phyloP scores from a whole-genome alignment of 2,888 invertebrate species.

The Sympetrum striolatum region DNA sequence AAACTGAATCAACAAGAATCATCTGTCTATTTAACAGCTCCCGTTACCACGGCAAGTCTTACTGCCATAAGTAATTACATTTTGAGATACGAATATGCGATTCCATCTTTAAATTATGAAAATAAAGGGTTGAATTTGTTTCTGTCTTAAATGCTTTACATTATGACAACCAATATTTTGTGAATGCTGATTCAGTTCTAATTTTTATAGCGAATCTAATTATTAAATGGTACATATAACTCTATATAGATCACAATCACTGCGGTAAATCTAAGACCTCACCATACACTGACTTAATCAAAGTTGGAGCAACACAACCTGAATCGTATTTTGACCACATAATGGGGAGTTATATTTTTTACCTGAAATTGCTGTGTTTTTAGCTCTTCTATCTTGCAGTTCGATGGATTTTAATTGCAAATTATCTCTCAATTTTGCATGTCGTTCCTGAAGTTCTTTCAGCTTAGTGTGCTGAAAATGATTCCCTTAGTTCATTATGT shows the following conservation, averaged over 20 bases:
- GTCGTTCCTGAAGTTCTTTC: slow-evolving; percentile 5
- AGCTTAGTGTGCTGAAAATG: background rate
- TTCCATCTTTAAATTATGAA: too few species aligned
- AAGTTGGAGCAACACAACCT: background rate
- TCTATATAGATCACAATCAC: background rate
- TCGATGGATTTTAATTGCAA: background rate
- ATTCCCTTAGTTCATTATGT: background rate
- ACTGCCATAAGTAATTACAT: too few species aligned
- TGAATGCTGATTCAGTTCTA: background rate
- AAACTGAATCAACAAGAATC: background rate
- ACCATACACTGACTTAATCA: background rate
- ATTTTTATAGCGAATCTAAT: background rate
- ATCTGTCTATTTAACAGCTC: too few species aligned
- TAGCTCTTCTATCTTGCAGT: background rate
- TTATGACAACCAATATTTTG: too few species aligned
- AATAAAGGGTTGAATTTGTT: too few species aligned
- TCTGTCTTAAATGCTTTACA: too few species aligned
- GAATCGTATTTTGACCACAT: background rate
- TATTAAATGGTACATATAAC: background rate
- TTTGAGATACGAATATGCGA: too few species aligned
- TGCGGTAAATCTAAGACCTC: background rate
- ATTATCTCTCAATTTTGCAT: background rate
- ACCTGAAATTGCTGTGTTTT: background rate
- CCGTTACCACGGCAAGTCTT: too few species aligned
- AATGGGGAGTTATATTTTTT: background rate